A percentile compares a stretch with the other conserved stretches of the same genome.
Conservation (phyloP, 2,113 vertebrate species). For the Empidonax traillii region DNA sequence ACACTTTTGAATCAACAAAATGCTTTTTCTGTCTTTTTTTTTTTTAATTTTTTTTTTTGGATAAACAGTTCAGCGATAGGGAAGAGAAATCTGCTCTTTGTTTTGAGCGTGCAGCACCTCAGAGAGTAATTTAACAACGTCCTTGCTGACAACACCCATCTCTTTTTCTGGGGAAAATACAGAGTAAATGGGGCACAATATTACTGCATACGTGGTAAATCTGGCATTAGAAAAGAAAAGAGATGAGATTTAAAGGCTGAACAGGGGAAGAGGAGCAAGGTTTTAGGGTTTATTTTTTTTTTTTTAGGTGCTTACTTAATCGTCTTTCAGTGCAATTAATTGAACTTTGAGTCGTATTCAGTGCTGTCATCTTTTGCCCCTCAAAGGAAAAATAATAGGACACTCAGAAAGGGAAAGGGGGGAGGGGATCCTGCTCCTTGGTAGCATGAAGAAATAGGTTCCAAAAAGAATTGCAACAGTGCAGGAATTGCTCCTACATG, state of each 20-base stretch:
- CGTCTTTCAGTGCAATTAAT: background rate
- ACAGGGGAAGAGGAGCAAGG: background rate
- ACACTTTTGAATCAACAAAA: background rate
- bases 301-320: slow-evolving; percentile 1
- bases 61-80: background rate
- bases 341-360: slow-evolving; percentile 34
- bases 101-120: background rate
- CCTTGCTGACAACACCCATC: background rate
- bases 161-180: background rate
- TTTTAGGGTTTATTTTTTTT: background rate
- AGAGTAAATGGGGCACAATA: background rate
- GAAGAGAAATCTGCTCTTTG: background rate
- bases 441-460: background rate
- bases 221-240: background rate
- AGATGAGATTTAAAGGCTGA: background rate
- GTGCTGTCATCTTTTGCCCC: background rate
- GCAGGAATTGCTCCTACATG: background rate
- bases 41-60: background rate
- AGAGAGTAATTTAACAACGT: background rate
- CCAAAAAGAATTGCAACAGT: background rate
- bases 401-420: background rate
- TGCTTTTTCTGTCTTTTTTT: background rate
- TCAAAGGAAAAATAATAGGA: background rate
- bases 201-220: background rate
- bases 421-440: background rate